phyloP scores from a whole-genome alignment of 1,140 invertebrate genomes.

The Danaus melanippus region DNA sequence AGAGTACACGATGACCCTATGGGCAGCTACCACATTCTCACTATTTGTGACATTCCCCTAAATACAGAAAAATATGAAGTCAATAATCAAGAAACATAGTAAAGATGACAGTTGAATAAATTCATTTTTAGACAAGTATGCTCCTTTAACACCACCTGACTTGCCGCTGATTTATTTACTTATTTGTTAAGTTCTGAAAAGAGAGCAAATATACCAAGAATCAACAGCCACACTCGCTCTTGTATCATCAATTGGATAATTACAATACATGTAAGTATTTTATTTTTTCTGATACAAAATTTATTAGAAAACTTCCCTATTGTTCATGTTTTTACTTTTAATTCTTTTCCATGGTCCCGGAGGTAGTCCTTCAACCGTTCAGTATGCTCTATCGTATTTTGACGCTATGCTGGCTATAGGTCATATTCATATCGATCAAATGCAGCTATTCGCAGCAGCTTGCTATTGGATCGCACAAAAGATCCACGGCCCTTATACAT shows the following conservation, averaged over 20 bases:
- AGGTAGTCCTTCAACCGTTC: constrained; percentile 38
- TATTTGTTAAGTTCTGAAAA: constrained; percentile 38
- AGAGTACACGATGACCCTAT: no score
- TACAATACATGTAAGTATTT: constrained; percentile 48
- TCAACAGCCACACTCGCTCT: constrained; percentile 29
- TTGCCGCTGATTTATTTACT: constrained; percentile 27
- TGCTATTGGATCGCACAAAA: constrained; percentile 56
- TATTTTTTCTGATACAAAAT: constrained; percentile 1
- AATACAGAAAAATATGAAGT: no score
- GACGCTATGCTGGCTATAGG: constrained; percentile 28
- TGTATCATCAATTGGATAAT: constrained; percentile 57
- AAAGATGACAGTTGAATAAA: no score
- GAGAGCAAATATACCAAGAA: constrained; percentile 16
- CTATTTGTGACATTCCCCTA: no score
- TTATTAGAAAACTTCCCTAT: neutral
- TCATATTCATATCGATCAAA: constrained; percentile 23
- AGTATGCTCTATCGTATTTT: constrained; percentile 45
- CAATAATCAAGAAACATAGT: no score
- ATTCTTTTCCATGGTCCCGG: constrained; percentile 26
- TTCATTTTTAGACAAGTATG: no score
- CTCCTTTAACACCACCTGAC: no score
- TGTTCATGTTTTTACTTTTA: constrained; percentile 4
- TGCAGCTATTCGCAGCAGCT: constrained; percentile 43
- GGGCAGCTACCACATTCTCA: no score
- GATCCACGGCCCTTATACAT: constrained; percentile 23